phyloP scores from a whole-genome alignment of 2,113 vertebrate species.

The Protobothrops mucrosquamatus region DNA sequence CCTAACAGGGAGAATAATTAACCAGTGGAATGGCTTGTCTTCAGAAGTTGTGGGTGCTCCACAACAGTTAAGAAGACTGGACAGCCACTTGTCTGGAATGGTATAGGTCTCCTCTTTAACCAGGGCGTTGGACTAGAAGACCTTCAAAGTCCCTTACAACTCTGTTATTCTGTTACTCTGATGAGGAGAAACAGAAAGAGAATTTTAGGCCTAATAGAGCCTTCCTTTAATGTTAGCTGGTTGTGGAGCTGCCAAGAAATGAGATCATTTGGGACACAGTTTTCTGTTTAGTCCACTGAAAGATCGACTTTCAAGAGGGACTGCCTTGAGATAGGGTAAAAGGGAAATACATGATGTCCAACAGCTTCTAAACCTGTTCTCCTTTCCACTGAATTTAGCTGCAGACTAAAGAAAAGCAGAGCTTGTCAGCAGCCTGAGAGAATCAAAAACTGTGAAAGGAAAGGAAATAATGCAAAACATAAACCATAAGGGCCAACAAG shows the following conservation, averaged over 20 bases:
- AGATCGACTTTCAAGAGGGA: not conserved
- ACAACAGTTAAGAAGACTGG: too few relatives aligned
- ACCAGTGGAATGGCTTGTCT: too few relatives aligned
- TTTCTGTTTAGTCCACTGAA: not conserved
- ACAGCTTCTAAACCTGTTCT: not conserved
- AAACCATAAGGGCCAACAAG: not conserved
- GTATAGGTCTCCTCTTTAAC: too few relatives aligned
- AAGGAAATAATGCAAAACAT: not conserved
- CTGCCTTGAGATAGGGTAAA: not conserved
- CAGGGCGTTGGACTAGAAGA: too few relatives aligned
- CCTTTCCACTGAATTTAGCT: not conserved
- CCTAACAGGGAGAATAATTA: too few relatives aligned
- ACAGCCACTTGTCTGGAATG: too few relatives aligned
- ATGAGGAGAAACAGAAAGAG: not conserved
- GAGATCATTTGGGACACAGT: not conserved
- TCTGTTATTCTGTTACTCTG: too few relatives aligned
- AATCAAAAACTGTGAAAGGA: not conserved
- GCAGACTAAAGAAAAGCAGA: not conserved
- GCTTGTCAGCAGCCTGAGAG: not conserved
- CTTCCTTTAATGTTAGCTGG: not conserved
- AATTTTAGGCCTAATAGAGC: not conserved
- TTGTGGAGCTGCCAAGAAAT: not conserved
- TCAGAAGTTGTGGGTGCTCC: too few relatives aligned
- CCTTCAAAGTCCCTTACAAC: too few relatives aligned
- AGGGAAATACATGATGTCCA: not conserved